Base-by-base conservation (phyloP, 2,113 vertebrate genomes). In the Phycodurus eques region DNA sequence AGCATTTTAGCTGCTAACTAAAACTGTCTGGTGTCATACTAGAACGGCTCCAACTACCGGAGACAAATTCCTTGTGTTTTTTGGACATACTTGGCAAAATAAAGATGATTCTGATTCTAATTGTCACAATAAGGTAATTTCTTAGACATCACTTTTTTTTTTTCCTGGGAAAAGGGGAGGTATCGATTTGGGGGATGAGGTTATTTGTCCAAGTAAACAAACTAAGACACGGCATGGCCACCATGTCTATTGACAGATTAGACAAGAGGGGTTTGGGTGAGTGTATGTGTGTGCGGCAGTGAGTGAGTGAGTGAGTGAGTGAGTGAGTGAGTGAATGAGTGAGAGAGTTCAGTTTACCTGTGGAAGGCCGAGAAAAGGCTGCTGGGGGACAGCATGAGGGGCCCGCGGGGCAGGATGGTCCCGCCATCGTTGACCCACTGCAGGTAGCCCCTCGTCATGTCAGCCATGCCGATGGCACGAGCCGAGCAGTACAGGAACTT, bases 401-500 rank as follows among this genome's bases (percentile, higher is more conserved):
- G 98, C 0, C 98, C 98, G 0, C 94, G 88, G 1, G 97, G 98
- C 14, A 99, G 91, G 86, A 99, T 99, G 0, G 94, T 98, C 80
- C 97, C 98, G 67, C 94, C 94, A 71, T 99, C 98, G 19, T 98
- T 99, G 77, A 99, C 98, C 97, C 98, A 98, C 84, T 98, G 96
- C 69, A 99, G 92, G 89, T 99, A 99, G 0, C 97, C 96, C 53
- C 98, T 92, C 2, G 98, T 99, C 95, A 99, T 99, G 87, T 97
- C 94, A 0, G 98, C 97, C 98, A 99, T 99, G 75, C 98, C 98
- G 4, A 99, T 99, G 67, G 97, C 98, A 33, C 98, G 95, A 0
- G 98, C 97, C 0, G 98, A 99, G 80, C 98, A 99, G 87, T 99
- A 99, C 49, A 99, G 89, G 88, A 99, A 99, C 89, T 98, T 99